These are phyloP conservation scores for Drosophila nigrodunni DNA, from an alignment of 1,140 invertebrate genomes.

Conservation along the genomic window DNA sequence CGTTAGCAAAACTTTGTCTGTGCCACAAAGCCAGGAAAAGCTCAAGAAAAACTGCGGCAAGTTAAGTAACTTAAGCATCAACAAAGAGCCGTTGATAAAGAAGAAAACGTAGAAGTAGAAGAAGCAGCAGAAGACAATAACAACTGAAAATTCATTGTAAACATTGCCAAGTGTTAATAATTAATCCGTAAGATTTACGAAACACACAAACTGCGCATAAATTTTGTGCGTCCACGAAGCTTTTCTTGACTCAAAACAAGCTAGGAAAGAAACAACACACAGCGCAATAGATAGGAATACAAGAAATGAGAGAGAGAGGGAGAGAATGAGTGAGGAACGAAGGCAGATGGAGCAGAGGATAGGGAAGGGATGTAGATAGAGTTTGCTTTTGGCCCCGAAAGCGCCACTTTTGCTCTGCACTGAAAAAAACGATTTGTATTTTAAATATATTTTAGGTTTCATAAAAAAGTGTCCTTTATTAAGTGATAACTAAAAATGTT, in stretches of 20 bases:
- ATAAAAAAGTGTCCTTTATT: no score
- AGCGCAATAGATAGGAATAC: no score
- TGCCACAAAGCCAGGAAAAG: background rate
- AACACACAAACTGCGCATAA: conserved; percentile 58
- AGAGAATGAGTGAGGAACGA: background rate
- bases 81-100: conserved; percentile 28
- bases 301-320: background rate
- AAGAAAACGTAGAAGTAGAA: background rate
- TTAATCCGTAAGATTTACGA: conserved; percentile 79
- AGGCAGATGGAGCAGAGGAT: background rate
- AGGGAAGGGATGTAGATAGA: background rate
- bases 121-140: conserved; percentile 22
- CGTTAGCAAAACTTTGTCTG: conserved; percentile 8
- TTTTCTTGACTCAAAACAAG: conserved; percentile 76
- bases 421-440: no score
- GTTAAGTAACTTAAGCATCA: conserved; percentile 46
- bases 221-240: conserved; percentile 28
- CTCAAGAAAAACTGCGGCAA: conserved; percentile 26
- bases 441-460: no score
- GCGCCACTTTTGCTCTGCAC: conserved; percentile 59
- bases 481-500: no score
- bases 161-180: conserved; percentile 81
- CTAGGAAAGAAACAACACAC: background rate
- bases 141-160: conserved; percentile 70
- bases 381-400: conserved; percentile 35